A percentile compares a stretch with the other conserved stretches of the same genome.
Evolutionary conservation across 2,888 invertebrate species (phyloP).

Genomic region (Drosophila silvestris): DNA sequence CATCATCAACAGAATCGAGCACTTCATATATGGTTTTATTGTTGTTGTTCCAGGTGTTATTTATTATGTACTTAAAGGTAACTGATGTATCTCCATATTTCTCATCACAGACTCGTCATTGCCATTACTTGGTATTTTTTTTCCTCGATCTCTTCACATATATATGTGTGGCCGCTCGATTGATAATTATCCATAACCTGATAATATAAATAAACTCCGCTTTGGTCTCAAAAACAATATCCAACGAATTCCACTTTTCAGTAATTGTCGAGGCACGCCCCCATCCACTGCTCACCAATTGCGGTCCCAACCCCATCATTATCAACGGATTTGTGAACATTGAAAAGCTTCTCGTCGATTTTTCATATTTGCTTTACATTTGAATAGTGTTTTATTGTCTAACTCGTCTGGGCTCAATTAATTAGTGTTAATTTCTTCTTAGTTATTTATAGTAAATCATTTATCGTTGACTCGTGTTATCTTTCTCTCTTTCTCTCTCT

Average conservation of each 20-base stretch:
- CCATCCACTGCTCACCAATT: background rate
- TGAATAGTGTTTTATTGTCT: conserved; percentile 4
- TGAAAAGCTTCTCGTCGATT: background rate
- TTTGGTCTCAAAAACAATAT: background rate
- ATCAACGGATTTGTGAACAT: background rate
- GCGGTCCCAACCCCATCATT: background rate
- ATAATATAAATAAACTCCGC: too few species aligned
- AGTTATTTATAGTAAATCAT: background rate
- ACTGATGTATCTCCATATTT: too few species aligned
- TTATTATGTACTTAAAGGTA: too few species aligned
- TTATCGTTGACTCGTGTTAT: background rate
- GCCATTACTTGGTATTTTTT: too few species aligned
- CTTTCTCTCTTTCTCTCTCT: background rate
- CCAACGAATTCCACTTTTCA: background rate
- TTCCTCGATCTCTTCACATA: too few species aligned
- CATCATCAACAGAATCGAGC: too few species aligned
- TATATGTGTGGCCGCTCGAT: too few species aligned
- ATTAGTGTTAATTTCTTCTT: conserved; percentile 1
- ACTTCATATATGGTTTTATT: too few species aligned
- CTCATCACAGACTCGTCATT: too few species aligned
- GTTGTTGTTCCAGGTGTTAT: too few species aligned
- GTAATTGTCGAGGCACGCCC: background rate
- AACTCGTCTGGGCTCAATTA: conserved; percentile 2
- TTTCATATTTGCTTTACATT: background rate
- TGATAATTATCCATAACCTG: too few species aligned